Evolutionary conservation across 2,113 vertebrate genomes (phyloP).

Genomic region (Neolamprologus toae): DNA sequence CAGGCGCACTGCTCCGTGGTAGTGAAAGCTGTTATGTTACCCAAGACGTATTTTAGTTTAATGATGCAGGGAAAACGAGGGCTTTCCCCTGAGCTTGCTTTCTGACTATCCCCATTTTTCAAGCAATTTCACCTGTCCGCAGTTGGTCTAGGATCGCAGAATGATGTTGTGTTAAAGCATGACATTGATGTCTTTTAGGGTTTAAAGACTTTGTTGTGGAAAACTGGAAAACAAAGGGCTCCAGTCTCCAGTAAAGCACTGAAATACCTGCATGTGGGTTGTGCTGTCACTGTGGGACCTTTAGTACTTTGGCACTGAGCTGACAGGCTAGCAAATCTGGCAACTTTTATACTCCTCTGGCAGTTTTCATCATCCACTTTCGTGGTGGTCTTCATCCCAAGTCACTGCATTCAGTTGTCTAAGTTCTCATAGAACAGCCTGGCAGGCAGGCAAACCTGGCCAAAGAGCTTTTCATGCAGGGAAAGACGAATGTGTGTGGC

Average conservation of each 20-base stretch:
- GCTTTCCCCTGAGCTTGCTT: constrained; percentile 23
- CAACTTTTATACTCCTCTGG: constrained; percentile 21
- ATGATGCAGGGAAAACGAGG: constrained; percentile 35
- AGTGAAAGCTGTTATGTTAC: constrained; percentile 4
- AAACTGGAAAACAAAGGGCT: constrained; percentile 27
- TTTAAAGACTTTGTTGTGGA: constrained; percentile 32
- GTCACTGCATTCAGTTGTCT: constrained; percentile 1
- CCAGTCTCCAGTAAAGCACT: constrained; percentile 2
- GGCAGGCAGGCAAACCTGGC: constrained; percentile 21
- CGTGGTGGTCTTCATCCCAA: constrained; percentile 49
- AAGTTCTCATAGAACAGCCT: constrained; percentile 14
- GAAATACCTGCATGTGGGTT: constrained; percentile 34
- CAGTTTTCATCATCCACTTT: constrained; percentile 39
- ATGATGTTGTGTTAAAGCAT: constrained; percentile 20
- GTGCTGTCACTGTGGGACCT: constrained; percentile 17
- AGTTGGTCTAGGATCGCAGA: constrained; percentile 8
- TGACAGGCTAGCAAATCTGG: constrained; percentile 36
- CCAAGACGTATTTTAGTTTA: constrained; percentile 51
- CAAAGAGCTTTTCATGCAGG: constrained; percentile 7
- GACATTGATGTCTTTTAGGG: constrained; percentile 9
- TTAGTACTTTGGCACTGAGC: neutral
- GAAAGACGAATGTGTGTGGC: constrained; percentile 3
- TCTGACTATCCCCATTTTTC: constrained; percentile 40
- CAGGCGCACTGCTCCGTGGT: constrained; percentile 20
- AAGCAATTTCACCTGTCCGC: constrained; percentile 56